Evolutionary conservation across 2,888 invertebrate species (phyloP).

Genomic region (Calameuta filiformis): DNA sequence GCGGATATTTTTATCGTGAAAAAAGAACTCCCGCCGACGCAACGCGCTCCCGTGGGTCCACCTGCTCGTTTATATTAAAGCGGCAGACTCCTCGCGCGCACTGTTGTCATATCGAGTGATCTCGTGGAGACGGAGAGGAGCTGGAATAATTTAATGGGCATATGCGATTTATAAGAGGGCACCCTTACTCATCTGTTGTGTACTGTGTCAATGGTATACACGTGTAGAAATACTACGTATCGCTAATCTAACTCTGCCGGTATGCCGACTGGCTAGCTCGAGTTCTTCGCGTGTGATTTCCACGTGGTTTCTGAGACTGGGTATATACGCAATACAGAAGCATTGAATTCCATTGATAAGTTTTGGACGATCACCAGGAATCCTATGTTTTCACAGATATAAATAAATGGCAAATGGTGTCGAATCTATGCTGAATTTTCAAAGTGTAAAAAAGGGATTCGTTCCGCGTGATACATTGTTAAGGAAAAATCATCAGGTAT

Average conservation of each 20-base stretch:
- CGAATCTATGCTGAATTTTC: background rate
- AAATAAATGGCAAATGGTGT: background rate
- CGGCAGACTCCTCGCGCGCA: background rate
- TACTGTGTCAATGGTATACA: background rate
- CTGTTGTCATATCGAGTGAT: background rate
- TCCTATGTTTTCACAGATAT: background rate
- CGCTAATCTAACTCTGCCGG: background rate
- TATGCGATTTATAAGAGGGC: background rate
- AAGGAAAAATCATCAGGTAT: background rate
- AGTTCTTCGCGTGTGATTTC: background rate
- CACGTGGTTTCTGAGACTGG: background rate
- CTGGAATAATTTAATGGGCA: background rate
- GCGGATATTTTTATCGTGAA: conserved; percentile 24
- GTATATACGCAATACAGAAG: background rate
- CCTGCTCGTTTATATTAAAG: conserved; percentile 8
- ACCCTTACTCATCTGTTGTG: background rate
- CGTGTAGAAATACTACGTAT: too few species aligned
- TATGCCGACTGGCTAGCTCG: background rate
- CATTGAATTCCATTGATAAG: background rate
- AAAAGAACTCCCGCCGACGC: conserved; percentile 12
- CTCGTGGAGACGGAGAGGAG: background rate
- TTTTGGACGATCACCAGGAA: background rate
- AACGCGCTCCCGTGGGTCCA: conserved; percentile 6
- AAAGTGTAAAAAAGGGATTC: background rate
- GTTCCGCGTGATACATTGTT: background rate